A percentile compares a stretch with the other conserved stretches of the same genome.
phyloP scores from a whole-genome alignment of 1,140 invertebrate species.

The Heliconius melpomene region DNA sequence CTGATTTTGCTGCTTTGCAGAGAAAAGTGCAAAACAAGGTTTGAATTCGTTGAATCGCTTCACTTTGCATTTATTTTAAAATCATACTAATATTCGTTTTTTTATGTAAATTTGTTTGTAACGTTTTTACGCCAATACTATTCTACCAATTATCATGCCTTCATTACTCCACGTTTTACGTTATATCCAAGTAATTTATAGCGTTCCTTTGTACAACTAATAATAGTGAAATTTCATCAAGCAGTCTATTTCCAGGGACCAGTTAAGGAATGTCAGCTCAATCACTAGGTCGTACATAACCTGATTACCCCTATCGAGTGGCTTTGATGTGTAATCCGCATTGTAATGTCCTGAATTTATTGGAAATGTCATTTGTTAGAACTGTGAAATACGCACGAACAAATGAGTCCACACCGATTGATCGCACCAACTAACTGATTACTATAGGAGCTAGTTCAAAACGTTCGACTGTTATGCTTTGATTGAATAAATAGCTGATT shows the following conservation, averaged over 20 bases:
- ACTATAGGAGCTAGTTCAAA: background rate
- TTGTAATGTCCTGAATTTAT: slow-evolving; percentile 3
- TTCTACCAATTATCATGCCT: no score
- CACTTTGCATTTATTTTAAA: no score
- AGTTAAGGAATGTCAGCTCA: background rate
- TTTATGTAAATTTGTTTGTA: no score
- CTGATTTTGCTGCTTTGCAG: background rate
- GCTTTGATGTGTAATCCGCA: background rate
- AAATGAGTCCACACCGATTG: background rate
- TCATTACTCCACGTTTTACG: no score
- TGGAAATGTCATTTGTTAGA: background rate
- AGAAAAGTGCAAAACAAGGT: background rate
- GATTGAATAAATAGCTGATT: background rate
- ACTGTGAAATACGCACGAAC: background rate
- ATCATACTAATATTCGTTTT: no score
- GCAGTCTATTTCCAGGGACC: background rate
- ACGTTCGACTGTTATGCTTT: no score
- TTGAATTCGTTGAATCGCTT: background rate
- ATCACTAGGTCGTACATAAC: background rate
- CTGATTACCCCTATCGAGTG: background rate
- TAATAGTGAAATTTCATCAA: no score
- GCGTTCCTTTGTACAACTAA: background rate
- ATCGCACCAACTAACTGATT: background rate
- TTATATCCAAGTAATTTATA: no score
- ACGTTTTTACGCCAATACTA: no score